These are phyloP conservation scores for Neomorphus geoffroyi DNA, from an alignment of 2,797 vertebrate genomes.

Conservation along the genomic window DNA sequence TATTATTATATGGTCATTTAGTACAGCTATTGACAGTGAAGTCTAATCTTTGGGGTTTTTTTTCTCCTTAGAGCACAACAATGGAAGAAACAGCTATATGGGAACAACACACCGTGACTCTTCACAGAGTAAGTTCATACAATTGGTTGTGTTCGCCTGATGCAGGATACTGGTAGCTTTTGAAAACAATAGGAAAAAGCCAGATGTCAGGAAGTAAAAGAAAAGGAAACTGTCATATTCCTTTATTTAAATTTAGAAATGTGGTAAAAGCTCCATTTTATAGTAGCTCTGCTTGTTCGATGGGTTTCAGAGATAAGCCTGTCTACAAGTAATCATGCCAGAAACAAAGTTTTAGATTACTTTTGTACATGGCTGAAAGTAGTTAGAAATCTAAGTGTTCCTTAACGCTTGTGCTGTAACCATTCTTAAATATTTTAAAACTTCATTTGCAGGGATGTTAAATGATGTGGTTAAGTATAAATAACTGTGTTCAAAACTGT, in stretches of 20 bases:
- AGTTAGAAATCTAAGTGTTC: not conserved
- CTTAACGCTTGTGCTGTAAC: not conserved
- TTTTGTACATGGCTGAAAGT: not conserved
- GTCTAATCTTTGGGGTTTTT: slow-evolving; percentile 12
- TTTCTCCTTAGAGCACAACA: slow-evolving; percentile 86
- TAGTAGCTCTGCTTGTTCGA: slow-evolving; percentile 7
- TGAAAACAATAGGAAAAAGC: slow-evolving; percentile 77
- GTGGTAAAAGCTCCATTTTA: slow-evolving; percentile 59
- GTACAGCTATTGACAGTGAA: not conserved
- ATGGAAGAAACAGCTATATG: slow-evolving; percentile 99
- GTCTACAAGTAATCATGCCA: not conserved
- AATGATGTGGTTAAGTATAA: not conserved
- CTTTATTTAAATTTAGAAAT: slow-evolving; percentile 73
- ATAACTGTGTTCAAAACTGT: not conserved
- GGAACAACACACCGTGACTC: slow-evolving; percentile 98
- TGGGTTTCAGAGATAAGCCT: slow-evolving; percentile 9
- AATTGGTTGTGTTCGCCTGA: slow-evolving; percentile 64
- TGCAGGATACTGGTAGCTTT: slow-evolving; percentile 72
- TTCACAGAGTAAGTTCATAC: slow-evolving; percentile 91
- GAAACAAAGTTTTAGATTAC: not conserved
- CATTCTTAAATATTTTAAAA: not conserved
- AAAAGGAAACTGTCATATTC: slow-evolving; percentile 69
- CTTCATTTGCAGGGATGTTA: not conserved
- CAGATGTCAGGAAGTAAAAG: slow-evolving; percentile 80
- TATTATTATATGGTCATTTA: not conserved